phyloP scores from a whole-genome alignment of 2,113 vertebrate species.

The Cricetomys ansorgei region DNA sequence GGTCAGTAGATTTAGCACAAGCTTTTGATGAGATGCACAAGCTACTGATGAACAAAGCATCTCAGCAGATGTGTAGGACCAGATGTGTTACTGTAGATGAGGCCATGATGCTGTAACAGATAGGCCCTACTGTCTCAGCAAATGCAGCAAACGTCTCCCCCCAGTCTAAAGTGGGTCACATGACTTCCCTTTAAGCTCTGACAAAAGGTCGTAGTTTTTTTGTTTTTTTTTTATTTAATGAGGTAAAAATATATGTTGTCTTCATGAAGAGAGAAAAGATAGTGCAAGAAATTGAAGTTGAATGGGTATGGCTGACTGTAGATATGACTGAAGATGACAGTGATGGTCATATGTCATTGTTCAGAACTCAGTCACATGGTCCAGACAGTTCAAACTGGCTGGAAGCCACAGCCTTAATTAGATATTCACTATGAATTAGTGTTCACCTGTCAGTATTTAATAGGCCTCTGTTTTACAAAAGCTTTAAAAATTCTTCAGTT shows the following conservation, averaged over 20 bases:
- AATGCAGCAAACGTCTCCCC: not conserved
- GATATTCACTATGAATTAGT: not conserved
- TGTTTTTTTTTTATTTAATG: not conserved
- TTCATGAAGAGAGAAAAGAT: not conserved
- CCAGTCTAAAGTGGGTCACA: not conserved
- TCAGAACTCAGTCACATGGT: not conserved
- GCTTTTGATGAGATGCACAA: conserved; percentile 23
- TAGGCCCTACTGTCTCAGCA: not conserved
- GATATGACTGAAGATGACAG: not conserved
- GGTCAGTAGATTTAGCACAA: not conserved
- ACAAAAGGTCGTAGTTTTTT: not conserved
- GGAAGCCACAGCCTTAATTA: not conserved
- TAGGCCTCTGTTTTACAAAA: not conserved
- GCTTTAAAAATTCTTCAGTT: not conserved
- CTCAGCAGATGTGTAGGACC: not conserved
- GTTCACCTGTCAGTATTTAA: not conserved
- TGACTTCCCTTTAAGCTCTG: not conserved
- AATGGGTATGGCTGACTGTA: not conserved
- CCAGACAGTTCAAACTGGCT: not conserved
- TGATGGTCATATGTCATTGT: not conserved
- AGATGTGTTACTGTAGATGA: not conserved
- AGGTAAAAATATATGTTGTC: not conserved
- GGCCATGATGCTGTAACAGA: not conserved
- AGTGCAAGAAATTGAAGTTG: not conserved
- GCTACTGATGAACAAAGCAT: conserved; percentile 42